Conservation (phyloP, 2,113 vertebrate species). For the Eulacestoma nigropectus region DNA sequence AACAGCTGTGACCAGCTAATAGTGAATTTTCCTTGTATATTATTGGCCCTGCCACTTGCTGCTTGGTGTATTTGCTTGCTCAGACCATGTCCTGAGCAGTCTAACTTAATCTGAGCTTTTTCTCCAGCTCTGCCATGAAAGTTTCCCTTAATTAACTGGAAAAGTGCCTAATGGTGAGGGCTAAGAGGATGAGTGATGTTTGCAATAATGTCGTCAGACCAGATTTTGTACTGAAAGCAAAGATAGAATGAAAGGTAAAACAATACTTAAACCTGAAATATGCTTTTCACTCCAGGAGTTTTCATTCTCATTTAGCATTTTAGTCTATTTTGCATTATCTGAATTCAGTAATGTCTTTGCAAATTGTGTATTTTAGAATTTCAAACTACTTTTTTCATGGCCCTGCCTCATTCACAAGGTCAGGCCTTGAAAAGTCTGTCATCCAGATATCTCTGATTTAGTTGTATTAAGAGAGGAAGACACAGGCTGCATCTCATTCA, state of each 20-base stretch:
- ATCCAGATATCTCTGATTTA: not conserved
- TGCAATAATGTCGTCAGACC: not conserved
- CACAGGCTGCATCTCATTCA: not conserved
- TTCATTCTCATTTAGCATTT: not conserved
- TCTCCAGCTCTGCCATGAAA: not conserved
- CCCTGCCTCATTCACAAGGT: not conserved
- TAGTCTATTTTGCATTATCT: not conserved
- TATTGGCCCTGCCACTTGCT: not conserved
- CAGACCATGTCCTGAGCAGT: not conserved
- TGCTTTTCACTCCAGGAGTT: not conserved
- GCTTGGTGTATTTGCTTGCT: not conserved
- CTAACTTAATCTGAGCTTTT: not conserved
- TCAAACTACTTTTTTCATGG: not conserved
- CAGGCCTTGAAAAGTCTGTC: not conserved
- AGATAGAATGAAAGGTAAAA: not conserved
- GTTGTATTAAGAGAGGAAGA: not conserved
- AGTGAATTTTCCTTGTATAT: not conserved
- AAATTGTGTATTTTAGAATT: not conserved
- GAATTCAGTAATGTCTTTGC: not conserved
- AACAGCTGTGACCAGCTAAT: not conserved
- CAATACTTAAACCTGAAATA: not conserved
- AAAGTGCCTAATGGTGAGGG: not conserved
- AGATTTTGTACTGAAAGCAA: not conserved
- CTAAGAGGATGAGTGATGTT: not conserved
- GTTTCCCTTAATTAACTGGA: not conserved